Evolutionary conservation across 2,797 vertebrate genomes (phyloP).

Genomic region (Chiroxiphia lanceolata): DNA sequence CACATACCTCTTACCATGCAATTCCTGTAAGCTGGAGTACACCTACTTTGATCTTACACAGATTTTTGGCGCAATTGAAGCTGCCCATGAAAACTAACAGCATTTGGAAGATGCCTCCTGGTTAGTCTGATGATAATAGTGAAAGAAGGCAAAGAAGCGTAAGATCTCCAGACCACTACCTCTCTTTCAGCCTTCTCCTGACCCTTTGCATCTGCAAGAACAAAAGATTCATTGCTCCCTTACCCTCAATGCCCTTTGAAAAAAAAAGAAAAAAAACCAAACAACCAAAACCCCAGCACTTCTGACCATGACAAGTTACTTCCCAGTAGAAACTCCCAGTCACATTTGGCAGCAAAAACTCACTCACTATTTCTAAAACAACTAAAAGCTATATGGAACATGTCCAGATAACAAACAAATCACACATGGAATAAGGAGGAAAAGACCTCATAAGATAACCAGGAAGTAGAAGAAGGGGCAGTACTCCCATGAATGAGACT

Average conservation of each 20-base stretch:
- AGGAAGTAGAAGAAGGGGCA: neutral
- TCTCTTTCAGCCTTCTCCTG: neutral
- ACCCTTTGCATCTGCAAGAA: neutral
- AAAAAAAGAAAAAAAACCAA: neutral
- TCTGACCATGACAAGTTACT: neutral
- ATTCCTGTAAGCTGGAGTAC: neutral
- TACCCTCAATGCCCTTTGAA: neutral
- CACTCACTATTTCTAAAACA: neutral
- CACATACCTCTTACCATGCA: neutral
- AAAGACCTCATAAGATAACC: neutral
- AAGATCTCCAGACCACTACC: neutral
- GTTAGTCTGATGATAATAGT: neutral
- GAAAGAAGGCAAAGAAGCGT: neutral
- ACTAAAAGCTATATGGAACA: neutral
- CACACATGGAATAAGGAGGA: neutral
- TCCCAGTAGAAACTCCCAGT: neutral
- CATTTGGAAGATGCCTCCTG: neutral
- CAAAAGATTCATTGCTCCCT: neutral
- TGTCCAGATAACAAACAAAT: neutral
- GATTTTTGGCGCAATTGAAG: neutral
- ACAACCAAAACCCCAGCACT: neutral
- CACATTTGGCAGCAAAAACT: neutral
- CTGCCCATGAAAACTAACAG: neutral
- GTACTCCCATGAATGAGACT: neutral
- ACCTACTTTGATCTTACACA: neutral